Percentiles rank a stretch among this genome's conserved stretches.
Conservation (phyloP, 2,797 vertebrate genomes). For the Typhlichthys eigenmanni region DNA sequence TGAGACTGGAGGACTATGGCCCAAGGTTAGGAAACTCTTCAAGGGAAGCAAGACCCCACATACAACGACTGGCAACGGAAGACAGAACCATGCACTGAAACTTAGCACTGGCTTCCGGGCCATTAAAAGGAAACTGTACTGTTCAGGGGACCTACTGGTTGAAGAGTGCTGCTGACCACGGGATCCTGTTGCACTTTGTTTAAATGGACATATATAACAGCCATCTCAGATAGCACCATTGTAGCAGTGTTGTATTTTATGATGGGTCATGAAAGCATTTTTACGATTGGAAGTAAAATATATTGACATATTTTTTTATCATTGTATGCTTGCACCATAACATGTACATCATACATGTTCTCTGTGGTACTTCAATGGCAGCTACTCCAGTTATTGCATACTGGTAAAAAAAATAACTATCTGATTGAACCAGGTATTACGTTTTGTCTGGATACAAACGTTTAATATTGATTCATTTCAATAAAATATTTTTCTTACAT, state of each 20-base stretch:
- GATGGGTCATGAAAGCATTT: background rate
- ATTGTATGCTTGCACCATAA: background rate
- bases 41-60: constrained; percentile 67
- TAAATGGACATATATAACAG: background rate
- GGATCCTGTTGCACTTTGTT: background rate
- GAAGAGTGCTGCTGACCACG: constrained; percentile 85
- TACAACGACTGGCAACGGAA: constrained; percentile 46
- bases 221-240: constrained; percentile 6
- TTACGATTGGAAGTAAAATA: background rate
- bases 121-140: constrained; percentile 92
- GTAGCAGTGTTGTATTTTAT: no score
- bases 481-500: constrained; percentile 63
- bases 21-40: constrained; percentile 89
- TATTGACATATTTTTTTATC: background rate
- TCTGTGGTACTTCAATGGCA: constrained; percentile 36
- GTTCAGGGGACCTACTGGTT: constrained; percentile 88
- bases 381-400: constrained; percentile 40
- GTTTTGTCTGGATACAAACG: constrained; percentile 17
- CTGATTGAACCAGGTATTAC: constrained; percentile 23
- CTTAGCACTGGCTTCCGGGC: constrained; percentile 87
- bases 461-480: constrained; percentile 26
- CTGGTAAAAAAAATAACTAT: background rate
- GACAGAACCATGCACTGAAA: constrained; percentile 68
- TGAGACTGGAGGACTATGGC: constrained; percentile 89
- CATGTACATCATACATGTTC: constrained; percentile 6